Evolutionary conservation across 2,797 vertebrate genomes (phyloP).

Genomic region (Chiloscyllium punctatum): DNA sequence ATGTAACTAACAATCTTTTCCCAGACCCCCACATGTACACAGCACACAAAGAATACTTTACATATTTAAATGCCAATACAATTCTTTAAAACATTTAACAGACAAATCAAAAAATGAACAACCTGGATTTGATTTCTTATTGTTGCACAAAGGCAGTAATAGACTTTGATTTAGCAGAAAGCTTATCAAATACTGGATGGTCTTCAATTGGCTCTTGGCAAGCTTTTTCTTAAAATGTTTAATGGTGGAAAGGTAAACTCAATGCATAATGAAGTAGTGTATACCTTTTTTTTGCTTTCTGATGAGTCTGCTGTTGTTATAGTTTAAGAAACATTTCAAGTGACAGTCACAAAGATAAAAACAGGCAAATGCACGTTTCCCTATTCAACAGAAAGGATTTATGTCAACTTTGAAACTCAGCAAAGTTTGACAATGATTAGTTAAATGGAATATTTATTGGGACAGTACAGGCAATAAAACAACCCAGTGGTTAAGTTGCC

Average conservation of each 20-base stretch:
- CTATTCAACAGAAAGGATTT: neutral
- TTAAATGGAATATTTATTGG: neutral
- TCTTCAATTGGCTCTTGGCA: neutral
- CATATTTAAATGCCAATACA: neutral
- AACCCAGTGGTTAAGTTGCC: constrained; percentile 10
- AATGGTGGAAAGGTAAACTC: neutral
- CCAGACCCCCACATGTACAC: neutral
- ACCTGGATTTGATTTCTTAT: neutral
- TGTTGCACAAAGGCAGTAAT: neutral
- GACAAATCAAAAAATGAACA: neutral
- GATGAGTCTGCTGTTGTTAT: neutral
- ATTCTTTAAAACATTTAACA: neutral
- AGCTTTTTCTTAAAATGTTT: neutral
- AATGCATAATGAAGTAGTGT: neutral
- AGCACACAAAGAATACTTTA: neutral
- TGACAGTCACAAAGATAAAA: neutral
- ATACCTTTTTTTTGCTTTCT: neutral
- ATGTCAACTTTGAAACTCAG: neutral
- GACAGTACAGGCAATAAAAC: neutral
- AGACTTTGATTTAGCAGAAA: neutral
- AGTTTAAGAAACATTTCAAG: neutral
- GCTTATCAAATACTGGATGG: neutral
- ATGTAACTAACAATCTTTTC: neutral
- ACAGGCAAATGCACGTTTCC: neutral
- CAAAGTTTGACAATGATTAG: neutral